These are phyloP conservation scores for Tridacna gigas DNA, from an alignment of 2,888 invertebrate genomes.

Conservation along the genomic window DNA sequence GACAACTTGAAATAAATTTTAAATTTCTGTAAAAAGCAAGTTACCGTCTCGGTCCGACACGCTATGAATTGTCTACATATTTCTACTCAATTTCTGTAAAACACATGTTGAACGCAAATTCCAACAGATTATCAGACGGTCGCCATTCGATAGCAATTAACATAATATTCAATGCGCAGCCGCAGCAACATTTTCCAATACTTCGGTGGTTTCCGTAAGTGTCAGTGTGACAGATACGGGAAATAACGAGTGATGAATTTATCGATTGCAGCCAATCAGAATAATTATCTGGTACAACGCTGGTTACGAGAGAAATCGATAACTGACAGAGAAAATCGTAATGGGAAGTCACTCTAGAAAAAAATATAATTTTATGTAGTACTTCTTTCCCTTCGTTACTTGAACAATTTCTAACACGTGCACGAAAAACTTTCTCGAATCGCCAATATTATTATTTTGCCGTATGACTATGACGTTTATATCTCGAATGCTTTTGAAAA, in stretches of 20 bases:
- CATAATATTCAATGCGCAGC: conserved; percentile 52
- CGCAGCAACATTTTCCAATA: conserved; percentile 35
- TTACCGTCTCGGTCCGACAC: not conserved
- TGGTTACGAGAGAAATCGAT: no score
- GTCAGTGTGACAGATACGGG: not conserved
- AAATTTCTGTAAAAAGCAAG: not conserved
- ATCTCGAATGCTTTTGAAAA: no score
- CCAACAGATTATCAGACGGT: conserved; percentile 33
- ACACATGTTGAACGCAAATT: conserved; percentile 48
- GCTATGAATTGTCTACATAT: conserved; percentile 8
- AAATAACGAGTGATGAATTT: not conserved
- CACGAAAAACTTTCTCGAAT: no score
- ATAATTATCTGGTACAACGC: no score
- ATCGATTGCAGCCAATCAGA: not conserved
- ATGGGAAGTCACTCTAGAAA: no score
- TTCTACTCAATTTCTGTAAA: conserved; percentile 5
- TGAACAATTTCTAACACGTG: no score
- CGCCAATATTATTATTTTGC: no score
- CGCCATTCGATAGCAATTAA: conserved; percentile 45
- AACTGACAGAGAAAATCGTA: no score
- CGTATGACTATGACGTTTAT: no score
- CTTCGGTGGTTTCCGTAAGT: conserved; percentile 16
- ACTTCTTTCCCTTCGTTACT: no score
- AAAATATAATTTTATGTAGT: no score
- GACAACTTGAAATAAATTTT: not conserved